Evolutionary conservation across 2,797 vertebrate genomes (phyloP), one percentile per base, ranked within the genome.

Genomic region (Aulostomus chinensis): DNA sequence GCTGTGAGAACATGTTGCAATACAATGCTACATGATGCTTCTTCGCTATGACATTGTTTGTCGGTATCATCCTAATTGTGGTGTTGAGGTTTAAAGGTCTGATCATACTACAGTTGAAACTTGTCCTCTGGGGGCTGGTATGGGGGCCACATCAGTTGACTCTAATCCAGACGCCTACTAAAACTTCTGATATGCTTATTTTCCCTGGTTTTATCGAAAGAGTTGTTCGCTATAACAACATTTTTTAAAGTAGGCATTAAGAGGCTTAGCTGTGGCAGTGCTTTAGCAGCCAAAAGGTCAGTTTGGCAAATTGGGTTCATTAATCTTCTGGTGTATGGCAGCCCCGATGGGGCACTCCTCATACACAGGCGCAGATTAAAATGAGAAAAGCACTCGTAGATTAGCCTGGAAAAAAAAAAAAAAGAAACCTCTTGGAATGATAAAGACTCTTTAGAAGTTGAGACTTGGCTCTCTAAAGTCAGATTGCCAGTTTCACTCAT

Each of bases 241-340:
- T 75, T 73, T 80, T 80, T 65, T 84, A 80, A 89, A 72, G 83
- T 72, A 55, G 43, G 74, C 85, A 88, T 90, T 90, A 91, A 92
- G 89, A 88, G 78, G 90, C 90, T 92, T 91, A 90, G 76, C 59
- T 29, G 65, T 41, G 6, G 63, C 82, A 73, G 80, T 81, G 75
- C 78, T 88, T 88, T 78, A 80, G 80, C 81, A 85, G 86, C 82
- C 81, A 86, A 92, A 91, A 91, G 91, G 91, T 92, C 90, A 91
- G 86, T 90, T 82, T 73, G 83, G 84, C 88, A 92, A 92, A 92
- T 92, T 92, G 88, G 88, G 88, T 91, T 92, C 87, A 91, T 91
- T 91, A 90, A 91, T 92, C 90, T 92, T 88, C 78, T 69, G 77
- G 84, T 85, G 84, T 88, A 87, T 81, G 84, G 83, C 85, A 81